Evolutionary conservation across 2,888 invertebrate genomes (phyloP).

Genomic region (Microctonus hyperodae): DNA sequence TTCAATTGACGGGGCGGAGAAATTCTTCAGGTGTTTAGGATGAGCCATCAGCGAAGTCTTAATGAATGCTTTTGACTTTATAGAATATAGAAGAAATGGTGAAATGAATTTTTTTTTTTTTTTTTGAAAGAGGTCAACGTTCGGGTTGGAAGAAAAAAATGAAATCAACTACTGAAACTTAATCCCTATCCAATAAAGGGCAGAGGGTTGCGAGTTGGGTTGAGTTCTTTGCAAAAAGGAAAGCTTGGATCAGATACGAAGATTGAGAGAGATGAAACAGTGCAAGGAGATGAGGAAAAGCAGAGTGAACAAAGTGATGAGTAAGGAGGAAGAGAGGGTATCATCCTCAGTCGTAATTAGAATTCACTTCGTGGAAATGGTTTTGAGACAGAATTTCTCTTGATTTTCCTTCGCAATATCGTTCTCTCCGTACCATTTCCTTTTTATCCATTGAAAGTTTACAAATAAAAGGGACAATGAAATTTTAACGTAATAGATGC

Average conservation of each 20-base stretch:
- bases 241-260: neutral
- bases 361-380: conserved; percentile 52
- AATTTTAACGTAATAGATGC: neutral
- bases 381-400: conserved; percentile 33
- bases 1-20: neutral
- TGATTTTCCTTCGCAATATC: conserved; percentile 3
- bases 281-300: conserved; percentile 22
- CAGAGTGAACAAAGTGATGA: conserved; percentile 25
- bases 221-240: neutral
- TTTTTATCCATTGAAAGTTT: neutral
- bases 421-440: neutral
- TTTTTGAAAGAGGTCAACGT: conserved; percentile 42
- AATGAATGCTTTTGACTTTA: conserved; percentile 1
- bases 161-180: conserved; percentile 39
- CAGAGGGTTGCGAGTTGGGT: neutral
- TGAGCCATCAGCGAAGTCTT: neutral
- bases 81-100: conserved; percentile 37
- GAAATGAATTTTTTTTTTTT: conserved; percentile 46
- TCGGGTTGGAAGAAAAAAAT: conserved; percentile 38
- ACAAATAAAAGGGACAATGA: neutral
- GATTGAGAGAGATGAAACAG: conserved; percentile 3
- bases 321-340: conserved; percentile 33
- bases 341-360: conserved; percentile 50
- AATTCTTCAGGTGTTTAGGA: neutral
- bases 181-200: conserved; percentile 39